These are phyloP conservation scores for Crotalus helleri DNA, from an alignment of 2,113 vertebrate species.

Conservation along the genomic window DNA sequence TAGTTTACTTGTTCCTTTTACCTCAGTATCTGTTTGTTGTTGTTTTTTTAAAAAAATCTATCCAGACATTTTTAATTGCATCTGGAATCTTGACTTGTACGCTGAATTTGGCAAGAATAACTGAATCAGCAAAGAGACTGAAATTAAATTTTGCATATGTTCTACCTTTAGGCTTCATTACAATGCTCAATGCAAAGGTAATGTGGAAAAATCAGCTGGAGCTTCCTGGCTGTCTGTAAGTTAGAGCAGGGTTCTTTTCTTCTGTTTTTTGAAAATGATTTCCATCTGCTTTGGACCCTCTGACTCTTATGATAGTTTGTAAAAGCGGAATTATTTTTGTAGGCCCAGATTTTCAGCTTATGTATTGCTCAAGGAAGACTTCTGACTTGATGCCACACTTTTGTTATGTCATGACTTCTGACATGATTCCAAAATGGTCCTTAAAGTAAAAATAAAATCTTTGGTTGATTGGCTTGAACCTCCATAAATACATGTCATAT, in stretches of 20 bases:
- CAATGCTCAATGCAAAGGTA: conserved; percentile 1
- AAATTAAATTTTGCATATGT: not conserved
- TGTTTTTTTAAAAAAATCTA: not conserved
- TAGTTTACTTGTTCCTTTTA: not conserved
- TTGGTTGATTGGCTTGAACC: not conserved
- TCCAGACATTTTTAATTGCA: not conserved
- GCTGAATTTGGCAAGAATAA: not conserved
- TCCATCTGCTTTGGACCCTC: not conserved
- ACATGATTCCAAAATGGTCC: not conserved
- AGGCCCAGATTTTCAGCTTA: not conserved
- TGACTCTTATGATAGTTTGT: not conserved
- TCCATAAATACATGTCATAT: not conserved
- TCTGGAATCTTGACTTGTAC: not conserved
- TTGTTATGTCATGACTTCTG: not conserved
- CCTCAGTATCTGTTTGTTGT: not conserved
- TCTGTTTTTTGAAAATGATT: not conserved
- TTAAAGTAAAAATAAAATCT: not conserved
- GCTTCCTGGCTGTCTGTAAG: not conserved
- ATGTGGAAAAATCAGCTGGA: conserved; percentile 2
- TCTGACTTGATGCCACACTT: not conserved
- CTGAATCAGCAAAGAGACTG: not conserved
- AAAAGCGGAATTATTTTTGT: not conserved
- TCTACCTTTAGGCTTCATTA: conserved; percentile 5
- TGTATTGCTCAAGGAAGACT: not conserved
- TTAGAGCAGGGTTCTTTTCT: not conserved